Conservation (phyloP, 1,140 invertebrate species). For the Euwallacea similis region DNA sequence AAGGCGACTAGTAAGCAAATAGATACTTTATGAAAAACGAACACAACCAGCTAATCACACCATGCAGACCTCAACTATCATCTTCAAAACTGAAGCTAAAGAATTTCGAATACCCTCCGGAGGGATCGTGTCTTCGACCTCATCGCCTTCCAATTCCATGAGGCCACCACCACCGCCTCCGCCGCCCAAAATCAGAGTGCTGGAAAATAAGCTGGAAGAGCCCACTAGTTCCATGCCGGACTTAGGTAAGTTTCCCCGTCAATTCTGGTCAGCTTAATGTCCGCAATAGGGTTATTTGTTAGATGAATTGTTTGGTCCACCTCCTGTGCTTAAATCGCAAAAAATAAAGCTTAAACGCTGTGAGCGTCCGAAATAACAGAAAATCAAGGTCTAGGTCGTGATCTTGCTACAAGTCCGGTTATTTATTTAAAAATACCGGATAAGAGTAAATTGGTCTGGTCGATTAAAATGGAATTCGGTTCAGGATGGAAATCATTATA, state of each 20-base stretch:
- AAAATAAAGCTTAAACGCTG: not conserved
- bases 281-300: too few species aligned
- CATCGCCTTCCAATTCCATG: conserved; percentile 51
- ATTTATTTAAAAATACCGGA: conserved; percentile 20
- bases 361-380: conserved; percentile 30
- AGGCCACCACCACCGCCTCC: conserved; percentile 61
- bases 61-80: conserved; percentile 51
- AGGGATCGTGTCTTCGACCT: conserved; percentile 47
- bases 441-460: not conserved
- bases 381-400: conserved; percentile 34
- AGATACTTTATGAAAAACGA: not conserved
- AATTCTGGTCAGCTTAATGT: too few species aligned
- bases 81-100: conserved; percentile 49
- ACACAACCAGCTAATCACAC: conserved; percentile 37
- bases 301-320: too few species aligned
- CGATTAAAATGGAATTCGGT: not conserved
- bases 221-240: conserved; percentile 82
- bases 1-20: conserved; percentile 11
- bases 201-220: conserved; percentile 62
- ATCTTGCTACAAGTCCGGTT: conserved; percentile 28
- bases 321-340: not conserved
- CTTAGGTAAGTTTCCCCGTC: conserved; percentile 65
- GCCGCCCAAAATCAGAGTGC: conserved; percentile 53
- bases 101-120: conserved; percentile 49
- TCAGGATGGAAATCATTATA: too few species aligned